Base-by-base conservation (phyloP, 2,888 invertebrate genomes). In the Torymus aiolomorphi region DNA sequence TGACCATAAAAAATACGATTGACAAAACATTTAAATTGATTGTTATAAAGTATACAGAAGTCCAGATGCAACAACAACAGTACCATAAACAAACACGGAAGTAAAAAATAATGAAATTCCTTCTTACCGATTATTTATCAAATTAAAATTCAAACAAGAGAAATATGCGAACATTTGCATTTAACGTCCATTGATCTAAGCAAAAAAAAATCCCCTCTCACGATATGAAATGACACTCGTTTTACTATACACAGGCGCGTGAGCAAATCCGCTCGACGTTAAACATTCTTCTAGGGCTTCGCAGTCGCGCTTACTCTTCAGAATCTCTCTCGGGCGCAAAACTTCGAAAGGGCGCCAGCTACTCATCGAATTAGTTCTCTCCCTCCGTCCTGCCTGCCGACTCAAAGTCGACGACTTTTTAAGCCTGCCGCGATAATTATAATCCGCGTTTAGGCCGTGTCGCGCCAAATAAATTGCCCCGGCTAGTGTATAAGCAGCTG, bases 251-350 rank as follows among this genome's bases (percentile, higher is more conserved):
- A 42, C 42, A n/a, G 0, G 18, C 16, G 54, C 18, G 13, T 16
- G 56, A 52, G 54, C 62, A 76, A 76, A 76, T 76, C 70, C 56
- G 76, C 63, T 76, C 69, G 76, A 69, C 69, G 20, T 62, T 69
- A 65, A 76, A 63, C 63, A 76, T 76, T 70, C 57, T 71, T 71
- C 70, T 76, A 76, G 24, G 76, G 76, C 56, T 76, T 76, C 76
- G 11, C 31, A 31, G 31, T 5, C 31, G 31, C 31, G 31, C 31
- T 31, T 31, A 31, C 67, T 63, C 70, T 61, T 59, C 31, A 24
- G 52, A 52, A 67, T 74, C 49, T 66, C 56, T 75, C 51, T 59
- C 59, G 54, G 51, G 59, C 4, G 18, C 16, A 5, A 69, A 63
- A 73, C 54, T 72, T 72, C 63, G 63, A 63, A 73, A 56, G 54